phyloP scores from a whole-genome alignment of 2,797 vertebrate genomes.

The Aratinga solstitialis region DNA sequence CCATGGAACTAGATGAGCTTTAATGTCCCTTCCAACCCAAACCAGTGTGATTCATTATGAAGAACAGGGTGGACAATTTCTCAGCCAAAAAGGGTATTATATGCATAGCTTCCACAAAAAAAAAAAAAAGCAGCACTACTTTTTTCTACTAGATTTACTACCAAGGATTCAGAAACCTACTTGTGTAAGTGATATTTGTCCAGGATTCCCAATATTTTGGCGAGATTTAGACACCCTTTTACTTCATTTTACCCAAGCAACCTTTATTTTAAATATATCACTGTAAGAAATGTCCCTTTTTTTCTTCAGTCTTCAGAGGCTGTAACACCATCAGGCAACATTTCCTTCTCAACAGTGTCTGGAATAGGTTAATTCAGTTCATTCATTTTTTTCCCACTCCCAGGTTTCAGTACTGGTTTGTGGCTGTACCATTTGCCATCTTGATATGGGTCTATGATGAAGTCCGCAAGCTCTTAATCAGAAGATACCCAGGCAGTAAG shows the following conservation, averaged over 20 bases:
- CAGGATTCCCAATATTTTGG: background rate
- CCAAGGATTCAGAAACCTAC: background rate
- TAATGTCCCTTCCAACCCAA: background rate
- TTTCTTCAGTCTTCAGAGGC: background rate
- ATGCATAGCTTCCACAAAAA: background rate
- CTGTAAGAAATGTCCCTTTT: background rate
- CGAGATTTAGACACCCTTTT: background rate
- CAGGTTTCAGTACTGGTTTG: constrained; percentile 82
- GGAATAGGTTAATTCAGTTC: background rate
- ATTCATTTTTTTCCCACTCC: background rate
- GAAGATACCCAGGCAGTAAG: constrained; percentile 82
- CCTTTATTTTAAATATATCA: background rate
- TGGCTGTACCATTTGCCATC: constrained; percentile 73
- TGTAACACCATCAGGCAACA: background rate
- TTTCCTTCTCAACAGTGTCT: background rate
- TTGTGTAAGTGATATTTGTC: background rate
- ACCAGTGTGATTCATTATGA: background rate
- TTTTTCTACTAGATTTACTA: background rate
- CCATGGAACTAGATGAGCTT: background rate
- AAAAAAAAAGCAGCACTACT: background rate
- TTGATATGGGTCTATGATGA: constrained; percentile 82
- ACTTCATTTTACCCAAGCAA: background rate
- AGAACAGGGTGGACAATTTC: background rate
- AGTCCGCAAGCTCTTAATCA: constrained; percentile 78
- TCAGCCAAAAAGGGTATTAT: background rate